phyloP scores from a whole-genome alignment of 2,113 vertebrate species.

The Gymnogyps californianus region DNA sequence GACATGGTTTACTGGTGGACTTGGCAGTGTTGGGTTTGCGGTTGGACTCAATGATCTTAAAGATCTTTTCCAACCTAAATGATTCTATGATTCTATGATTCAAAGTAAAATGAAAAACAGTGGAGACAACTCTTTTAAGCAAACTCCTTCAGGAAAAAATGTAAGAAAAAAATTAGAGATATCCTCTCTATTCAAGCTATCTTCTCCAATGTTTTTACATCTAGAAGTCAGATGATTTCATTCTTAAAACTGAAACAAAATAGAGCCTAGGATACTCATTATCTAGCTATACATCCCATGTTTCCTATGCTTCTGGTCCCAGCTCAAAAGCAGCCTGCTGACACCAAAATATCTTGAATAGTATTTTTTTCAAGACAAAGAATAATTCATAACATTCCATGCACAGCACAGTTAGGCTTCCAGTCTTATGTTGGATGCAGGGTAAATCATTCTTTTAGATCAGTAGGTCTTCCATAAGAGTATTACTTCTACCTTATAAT shows the following conservation, averaged over 20 bases:
- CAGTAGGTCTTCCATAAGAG: neutral
- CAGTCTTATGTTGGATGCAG: neutral
- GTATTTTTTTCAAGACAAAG: neutral
- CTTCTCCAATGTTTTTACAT: neutral
- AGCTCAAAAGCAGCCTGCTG: neutral
- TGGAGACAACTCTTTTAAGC: neutral
- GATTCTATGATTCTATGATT: neutral
- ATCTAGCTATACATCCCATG: neutral
- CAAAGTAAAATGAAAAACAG: neutral
- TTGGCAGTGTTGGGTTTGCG: too few relatives aligned
- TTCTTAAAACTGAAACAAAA: neutral
- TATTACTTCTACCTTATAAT: neutral
- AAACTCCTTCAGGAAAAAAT: neutral
- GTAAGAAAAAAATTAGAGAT: neutral
- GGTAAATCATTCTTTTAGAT: neutral
- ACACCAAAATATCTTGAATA: neutral
- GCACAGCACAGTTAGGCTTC: neutral
- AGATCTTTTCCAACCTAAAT: too few relatives aligned
- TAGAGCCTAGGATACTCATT: neutral
- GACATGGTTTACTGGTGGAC: too few relatives aligned
- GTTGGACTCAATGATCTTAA: too few relatives aligned
- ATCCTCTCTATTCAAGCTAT: neutral
- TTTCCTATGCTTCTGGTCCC: neutral
- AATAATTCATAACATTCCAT: neutral
- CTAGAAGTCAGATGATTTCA: neutral